Conservation (phyloP, 2,797 vertebrate genomes). For the Dallia pectoralis region DNA sequence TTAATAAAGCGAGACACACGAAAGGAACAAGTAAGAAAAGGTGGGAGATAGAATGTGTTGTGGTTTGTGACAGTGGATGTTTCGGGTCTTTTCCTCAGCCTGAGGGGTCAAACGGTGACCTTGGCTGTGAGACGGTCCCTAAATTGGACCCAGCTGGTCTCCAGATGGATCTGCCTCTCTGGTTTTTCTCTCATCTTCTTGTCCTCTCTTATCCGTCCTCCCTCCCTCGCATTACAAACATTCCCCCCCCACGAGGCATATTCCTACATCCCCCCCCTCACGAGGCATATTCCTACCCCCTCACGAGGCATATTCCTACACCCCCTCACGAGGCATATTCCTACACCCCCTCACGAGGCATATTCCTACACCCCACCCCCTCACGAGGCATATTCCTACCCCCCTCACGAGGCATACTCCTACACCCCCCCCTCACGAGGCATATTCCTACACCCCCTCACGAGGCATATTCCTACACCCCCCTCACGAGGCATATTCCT, state of each 20-base stretch:
- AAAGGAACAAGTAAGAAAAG: conserved; percentile 54
- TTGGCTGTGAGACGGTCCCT: conserved; percentile 52
- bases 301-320: conserved; percentile 40
- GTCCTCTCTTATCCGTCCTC: conserved; percentile 49
- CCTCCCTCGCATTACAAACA: conserved; percentile 26
- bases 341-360: conserved; percentile 36
- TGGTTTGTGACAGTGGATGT: conserved; percentile 39
- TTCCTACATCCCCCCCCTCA: conserved; percentile 27
- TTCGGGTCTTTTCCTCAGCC: conserved; percentile 47
- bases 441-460: conserved; percentile 28
- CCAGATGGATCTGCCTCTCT: conserved; percentile 35
- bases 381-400: conserved; percentile 48
- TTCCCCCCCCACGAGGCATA: conserved; percentile 30
- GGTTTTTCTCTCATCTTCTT: conserved; percentile 23
- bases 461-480: conserved; percentile 28
- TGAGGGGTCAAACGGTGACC: conserved; percentile 62
- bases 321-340: conserved; percentile 39
- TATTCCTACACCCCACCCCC: too few relatives aligned
- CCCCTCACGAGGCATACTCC: conserved; percentile 22
- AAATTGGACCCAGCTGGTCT: conserved; percentile 69
- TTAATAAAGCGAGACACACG: conserved; percentile 5
- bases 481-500: conserved; percentile 24
- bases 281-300: conserved; percentile 40
- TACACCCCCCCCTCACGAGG: conserved; percentile 31
- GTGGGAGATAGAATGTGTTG: conserved; percentile 40